Conservation (phyloP, 2,797 vertebrate species). For the Clangula hyemalis region DNA sequence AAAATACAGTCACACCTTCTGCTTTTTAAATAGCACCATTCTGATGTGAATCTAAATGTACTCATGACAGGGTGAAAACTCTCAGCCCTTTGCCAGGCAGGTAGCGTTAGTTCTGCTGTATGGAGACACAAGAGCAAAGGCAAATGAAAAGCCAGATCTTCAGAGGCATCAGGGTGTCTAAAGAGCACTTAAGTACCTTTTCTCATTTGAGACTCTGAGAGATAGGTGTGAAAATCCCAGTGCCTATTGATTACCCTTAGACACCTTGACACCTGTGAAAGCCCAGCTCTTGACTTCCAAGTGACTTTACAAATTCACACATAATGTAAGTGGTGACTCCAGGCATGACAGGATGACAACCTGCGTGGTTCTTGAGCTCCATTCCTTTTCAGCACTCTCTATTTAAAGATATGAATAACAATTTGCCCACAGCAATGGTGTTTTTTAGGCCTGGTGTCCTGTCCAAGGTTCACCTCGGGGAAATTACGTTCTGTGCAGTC, state of each 20-base stretch:
- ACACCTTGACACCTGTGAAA: neutral
- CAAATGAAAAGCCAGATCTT: neutral
- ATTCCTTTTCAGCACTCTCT: neutral
- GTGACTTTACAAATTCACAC: neutral
- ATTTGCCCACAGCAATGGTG: neutral
- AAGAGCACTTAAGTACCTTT: neutral
- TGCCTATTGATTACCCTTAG: neutral
- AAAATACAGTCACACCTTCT: conserved; percentile 21
- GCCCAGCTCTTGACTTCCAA: conserved; percentile 12
- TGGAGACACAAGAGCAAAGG: neutral
- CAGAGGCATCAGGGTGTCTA: neutral
- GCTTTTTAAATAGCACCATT: conserved; percentile 17
- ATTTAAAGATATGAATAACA: neutral
- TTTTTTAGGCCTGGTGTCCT: neutral
- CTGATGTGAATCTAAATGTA: conserved; percentile 1
- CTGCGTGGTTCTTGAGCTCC: neutral
- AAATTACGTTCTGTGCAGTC: neutral
- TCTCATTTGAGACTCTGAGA: neutral
- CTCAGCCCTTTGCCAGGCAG: neutral
- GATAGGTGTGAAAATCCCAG: conserved; percentile 10
- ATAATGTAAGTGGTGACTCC: neutral
- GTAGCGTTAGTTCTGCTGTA: neutral
- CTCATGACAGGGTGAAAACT: neutral
- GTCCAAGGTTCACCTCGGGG: conserved; percentile 22
- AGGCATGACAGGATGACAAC: neutral